Conservation (phyloP, 2,113 vertebrate species). For the Lophura nycthemera region DNA sequence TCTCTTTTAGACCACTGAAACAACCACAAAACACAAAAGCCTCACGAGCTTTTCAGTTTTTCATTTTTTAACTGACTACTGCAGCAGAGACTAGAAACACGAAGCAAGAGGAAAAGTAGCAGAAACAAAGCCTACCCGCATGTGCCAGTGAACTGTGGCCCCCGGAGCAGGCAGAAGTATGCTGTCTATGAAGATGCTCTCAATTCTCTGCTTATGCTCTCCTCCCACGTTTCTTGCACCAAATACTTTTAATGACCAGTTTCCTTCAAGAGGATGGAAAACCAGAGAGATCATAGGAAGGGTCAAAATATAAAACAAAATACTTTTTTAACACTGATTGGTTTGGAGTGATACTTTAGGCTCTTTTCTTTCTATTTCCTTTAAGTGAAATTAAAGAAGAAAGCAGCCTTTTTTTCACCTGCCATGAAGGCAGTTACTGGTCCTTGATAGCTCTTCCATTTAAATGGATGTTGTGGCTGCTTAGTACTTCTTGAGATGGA, state of each 20-base stretch:
- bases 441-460: not conserved
- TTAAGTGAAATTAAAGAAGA: conserved; percentile 3
- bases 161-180: not conserved
- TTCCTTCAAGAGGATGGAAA: not conserved
- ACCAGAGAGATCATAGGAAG: not conserved
- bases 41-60: not conserved
- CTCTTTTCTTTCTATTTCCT: not conserved
- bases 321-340: not conserved
- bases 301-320: not conserved
- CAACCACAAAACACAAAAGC: not conserved
- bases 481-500: not conserved
- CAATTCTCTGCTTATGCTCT: not conserved
- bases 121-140: not conserved
- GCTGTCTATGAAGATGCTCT: not conserved
- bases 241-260: not conserved
- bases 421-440: not conserved
- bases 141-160: not conserved
- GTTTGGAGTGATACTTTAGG: not conserved
- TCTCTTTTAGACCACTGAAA: not conserved
- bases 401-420: not conserved
- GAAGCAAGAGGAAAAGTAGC: not conserved
- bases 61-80: not conserved
- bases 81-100: not conserved
- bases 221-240: not conserved
- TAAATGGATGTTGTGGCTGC: conserved; percentile 1